A percentile compares a stretch with the other conserved stretches of the same genome.
Conservation (phyloP, 2,113 vertebrate species). For the Pelodiscus sinensis region DNA sequence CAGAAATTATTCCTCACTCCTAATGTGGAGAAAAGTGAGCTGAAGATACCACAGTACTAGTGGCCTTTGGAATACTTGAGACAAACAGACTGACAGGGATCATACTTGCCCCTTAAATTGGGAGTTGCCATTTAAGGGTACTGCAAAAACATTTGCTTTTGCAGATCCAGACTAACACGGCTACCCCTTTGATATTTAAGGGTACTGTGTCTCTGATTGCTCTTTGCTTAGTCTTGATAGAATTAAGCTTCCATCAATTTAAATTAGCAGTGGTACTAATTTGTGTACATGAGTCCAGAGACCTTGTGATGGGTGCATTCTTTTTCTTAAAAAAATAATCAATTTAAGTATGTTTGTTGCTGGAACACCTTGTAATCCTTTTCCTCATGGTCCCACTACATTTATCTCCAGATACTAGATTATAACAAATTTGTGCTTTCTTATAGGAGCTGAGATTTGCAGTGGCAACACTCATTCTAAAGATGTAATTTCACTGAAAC, state of each 20-base stretch:
- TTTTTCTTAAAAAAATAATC: conserved; percentile 6
- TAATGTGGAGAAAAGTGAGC: not conserved
- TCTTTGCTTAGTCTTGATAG: conserved; percentile 11
- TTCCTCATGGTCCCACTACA: not conserved
- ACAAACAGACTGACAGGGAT: not conserved
- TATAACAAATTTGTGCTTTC: not conserved
- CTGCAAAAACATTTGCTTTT: not conserved
- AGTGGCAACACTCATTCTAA: not conserved
- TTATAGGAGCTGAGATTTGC: not conserved
- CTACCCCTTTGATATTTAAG: not conserved
- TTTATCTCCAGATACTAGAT: conserved; percentile 8
- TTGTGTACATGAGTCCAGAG: not conserved
- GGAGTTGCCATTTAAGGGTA: not conserved
- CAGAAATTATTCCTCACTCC: too few species aligned
- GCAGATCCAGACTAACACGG: too few species aligned
- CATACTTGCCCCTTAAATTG: not conserved
- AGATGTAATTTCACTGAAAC: conserved; percentile 45
- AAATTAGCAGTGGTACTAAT: conserved; percentile 6
- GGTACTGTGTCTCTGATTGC: not conserved
- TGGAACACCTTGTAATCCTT: not conserved
- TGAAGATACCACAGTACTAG: not conserved
- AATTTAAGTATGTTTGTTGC: not conserved
- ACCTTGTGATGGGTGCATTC: not conserved
- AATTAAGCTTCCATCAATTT: not conserved
- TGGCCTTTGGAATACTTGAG: not conserved